Percentiles rank a stretch among this genome's conserved stretches.
Evolutionary conservation across 2,888 invertebrate species (phyloP).

Genomic region (Athrips mouffetella): DNA sequence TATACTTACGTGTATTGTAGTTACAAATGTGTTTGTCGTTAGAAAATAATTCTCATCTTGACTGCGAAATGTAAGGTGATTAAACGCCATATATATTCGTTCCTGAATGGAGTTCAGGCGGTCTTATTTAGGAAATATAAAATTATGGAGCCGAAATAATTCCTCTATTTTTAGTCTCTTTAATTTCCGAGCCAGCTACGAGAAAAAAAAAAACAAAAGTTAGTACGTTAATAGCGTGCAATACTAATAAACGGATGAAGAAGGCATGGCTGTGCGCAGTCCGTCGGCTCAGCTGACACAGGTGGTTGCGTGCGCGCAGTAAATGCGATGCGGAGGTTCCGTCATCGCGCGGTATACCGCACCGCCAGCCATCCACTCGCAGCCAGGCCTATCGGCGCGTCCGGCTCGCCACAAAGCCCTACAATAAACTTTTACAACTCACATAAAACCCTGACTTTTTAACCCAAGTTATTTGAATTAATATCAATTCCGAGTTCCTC

Average conservation of each 20-base stretch:
- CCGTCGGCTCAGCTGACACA: slow-evolving; percentile 26
- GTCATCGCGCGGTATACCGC: slow-evolving; percentile 22
- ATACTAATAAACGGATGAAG: slow-evolving; percentile 7
- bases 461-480: slow-evolving; percentile 78
- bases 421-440: slow-evolving; percentile 76
- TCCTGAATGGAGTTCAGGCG: too few relatives aligned
- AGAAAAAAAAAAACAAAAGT: background rate
- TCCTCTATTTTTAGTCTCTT: background rate
- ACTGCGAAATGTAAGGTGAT: too few relatives aligned
- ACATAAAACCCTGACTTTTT: slow-evolving; percentile 78
- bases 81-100: too few relatives aligned
- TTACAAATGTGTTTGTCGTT: too few relatives aligned
- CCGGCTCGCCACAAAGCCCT: slow-evolving; percentile 75
- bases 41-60: too few relatives aligned
- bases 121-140: too few relatives aligned
- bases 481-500: slow-evolving; percentile 78
- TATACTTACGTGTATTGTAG: too few relatives aligned
- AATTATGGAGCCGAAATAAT: too few relatives aligned
- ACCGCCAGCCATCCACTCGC: too few relatives aligned
- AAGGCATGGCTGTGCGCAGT: background rate
- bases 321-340: slow-evolving; percentile 44
- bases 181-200: background rate
- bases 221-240: slow-evolving; percentile 2
- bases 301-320: slow-evolving; percentile 28
- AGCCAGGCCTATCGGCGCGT: slow-evolving; percentile 68